phyloP scores from a whole-genome alignment of 2,113 vertebrate genomes.

The Oryzias woworae region DNA sequence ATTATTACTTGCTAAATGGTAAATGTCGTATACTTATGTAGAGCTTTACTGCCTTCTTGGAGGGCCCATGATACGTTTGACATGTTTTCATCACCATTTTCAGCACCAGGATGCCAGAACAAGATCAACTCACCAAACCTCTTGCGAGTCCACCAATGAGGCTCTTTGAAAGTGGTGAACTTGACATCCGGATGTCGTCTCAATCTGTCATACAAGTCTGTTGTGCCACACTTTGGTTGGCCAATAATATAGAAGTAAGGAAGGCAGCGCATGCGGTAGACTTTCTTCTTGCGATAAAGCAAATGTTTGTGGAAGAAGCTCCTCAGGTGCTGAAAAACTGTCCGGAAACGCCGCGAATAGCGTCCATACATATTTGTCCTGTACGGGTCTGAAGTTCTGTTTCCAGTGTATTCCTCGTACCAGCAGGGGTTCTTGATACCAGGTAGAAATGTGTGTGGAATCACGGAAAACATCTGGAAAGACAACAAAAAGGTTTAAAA shows the following conservation, averaged over 20 bases:
- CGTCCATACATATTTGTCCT: slow-evolving; percentile 86
- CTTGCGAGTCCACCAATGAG: slow-evolving; percentile 98
- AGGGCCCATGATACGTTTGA: too few species aligned
- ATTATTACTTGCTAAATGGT: too few species aligned
- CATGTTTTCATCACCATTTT: too few species aligned
- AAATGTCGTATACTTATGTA: too few species aligned
- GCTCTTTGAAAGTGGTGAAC: slow-evolving; percentile 94
- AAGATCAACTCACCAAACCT: slow-evolving; percentile 85
- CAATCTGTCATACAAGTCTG: slow-evolving; percentile 91
- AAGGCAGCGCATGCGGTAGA: slow-evolving; percentile 90
- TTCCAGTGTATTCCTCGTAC: slow-evolving; percentile 87
- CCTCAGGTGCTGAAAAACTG: slow-evolving; percentile 86
- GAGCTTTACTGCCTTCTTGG: too few species aligned
- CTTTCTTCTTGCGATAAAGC: slow-evolving; percentile 73
- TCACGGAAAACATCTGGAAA: slow-evolving; percentile 91
- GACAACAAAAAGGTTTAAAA: slow-evolving; percentile 30
- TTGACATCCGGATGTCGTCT: slow-evolving; percentile 88
- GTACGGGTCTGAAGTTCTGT: slow-evolving; percentile 85
- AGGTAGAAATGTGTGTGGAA: slow-evolving; percentile 86
- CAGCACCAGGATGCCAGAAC: background rate
- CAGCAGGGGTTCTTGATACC: slow-evolving; percentile 92
- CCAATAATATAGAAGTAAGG: slow-evolving; percentile 97
- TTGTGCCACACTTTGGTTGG: slow-evolving; percentile 96
- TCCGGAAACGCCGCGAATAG: slow-evolving; percentile 87
- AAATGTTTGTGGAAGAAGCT: slow-evolving; percentile 87